phyloP scores from a whole-genome alignment of 2,113 vertebrate genomes.

The Zonotrichia leucophrys region DNA sequence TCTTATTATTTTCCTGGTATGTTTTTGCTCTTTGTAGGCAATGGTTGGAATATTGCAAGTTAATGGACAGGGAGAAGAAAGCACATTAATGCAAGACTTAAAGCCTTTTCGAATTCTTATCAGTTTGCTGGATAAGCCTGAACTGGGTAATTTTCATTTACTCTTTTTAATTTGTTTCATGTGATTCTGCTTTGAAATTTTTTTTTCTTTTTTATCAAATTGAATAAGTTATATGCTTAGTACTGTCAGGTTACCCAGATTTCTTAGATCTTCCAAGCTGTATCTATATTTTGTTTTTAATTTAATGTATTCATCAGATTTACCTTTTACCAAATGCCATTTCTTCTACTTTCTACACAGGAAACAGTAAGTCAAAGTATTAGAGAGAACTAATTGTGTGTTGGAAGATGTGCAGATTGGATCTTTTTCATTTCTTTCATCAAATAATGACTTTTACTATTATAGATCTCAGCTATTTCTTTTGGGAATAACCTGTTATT shows the following conservation, averaged over 20 bases:
- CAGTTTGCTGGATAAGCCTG: slow-evolving; percentile 97
- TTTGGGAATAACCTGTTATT: neutral
- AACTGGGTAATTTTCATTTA: slow-evolving; percentile 83
- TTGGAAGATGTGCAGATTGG: neutral
- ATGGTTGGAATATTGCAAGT: slow-evolving; percentile 97
- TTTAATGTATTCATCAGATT: neutral
- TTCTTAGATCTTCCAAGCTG: neutral
- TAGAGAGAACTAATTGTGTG: neutral
- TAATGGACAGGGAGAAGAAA: slow-evolving; percentile 92
- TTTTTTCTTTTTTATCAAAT: neutral
- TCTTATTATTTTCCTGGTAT: slow-evolving; percentile 13
- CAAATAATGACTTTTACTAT: neutral
- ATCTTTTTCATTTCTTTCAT: neutral
- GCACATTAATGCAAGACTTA: slow-evolving; percentile 91
- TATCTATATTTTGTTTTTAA: neutral
- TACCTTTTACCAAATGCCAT: neutral
- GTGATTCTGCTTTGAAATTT: neutral
- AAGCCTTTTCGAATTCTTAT: slow-evolving; percentile 99
- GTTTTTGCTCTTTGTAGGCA: slow-evolving; percentile 77
- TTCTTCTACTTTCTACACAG: neutral
- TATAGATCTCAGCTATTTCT: neutral
- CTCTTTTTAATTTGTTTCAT: neutral
- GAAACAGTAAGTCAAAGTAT: neutral
- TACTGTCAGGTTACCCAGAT: neutral
- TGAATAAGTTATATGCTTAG: neutral